Percentiles rank a stretch among this genome's conserved stretches.
Conservation (phyloP, 2,797 vertebrate species). For the Paratrypauchen microcephalus region DNA sequence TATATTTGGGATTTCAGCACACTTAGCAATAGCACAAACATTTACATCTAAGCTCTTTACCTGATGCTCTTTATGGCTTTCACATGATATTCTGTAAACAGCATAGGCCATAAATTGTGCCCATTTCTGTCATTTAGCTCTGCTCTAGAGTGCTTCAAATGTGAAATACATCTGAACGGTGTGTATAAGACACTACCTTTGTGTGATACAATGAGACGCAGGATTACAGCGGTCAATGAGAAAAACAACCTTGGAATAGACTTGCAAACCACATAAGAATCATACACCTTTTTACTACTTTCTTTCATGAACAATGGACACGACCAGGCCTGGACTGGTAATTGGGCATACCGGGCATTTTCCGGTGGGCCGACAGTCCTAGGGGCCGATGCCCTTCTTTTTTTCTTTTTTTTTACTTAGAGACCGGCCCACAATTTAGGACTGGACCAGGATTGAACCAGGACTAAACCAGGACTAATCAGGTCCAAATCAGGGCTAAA, state of each 20-base stretch:
- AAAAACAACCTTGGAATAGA: conserved; percentile 2
- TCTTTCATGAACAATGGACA: background rate
- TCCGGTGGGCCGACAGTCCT: no score
- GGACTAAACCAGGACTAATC: no score
- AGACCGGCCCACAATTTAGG: no score
- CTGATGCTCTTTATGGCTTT: conserved; percentile 35
- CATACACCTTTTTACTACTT: background rate
- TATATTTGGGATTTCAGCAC: background rate
- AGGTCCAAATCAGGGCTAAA: no score
- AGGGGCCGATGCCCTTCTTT: no score
- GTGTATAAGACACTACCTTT: background rate
- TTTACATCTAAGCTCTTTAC: conserved; percentile 52
- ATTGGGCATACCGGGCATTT: no score
- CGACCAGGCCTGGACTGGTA: no score
- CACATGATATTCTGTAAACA: conserved; percentile 23
- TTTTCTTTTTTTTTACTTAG: no score
- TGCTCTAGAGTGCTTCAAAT: conserved; percentile 2
- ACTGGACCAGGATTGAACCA: no score
- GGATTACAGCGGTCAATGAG: conserved; percentile 1
- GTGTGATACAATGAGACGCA: background rate
- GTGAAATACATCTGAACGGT: background rate
- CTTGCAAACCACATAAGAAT: background rate
- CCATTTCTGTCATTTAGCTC: background rate
- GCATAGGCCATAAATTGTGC: conserved; percentile 22
- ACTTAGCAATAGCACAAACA: conserved; percentile 26